These are phyloP conservation scores for Heliopora coerulea DNA, from an alignment of 92 coral and sea anemone species.

Conservation along the genomic window DNA sequence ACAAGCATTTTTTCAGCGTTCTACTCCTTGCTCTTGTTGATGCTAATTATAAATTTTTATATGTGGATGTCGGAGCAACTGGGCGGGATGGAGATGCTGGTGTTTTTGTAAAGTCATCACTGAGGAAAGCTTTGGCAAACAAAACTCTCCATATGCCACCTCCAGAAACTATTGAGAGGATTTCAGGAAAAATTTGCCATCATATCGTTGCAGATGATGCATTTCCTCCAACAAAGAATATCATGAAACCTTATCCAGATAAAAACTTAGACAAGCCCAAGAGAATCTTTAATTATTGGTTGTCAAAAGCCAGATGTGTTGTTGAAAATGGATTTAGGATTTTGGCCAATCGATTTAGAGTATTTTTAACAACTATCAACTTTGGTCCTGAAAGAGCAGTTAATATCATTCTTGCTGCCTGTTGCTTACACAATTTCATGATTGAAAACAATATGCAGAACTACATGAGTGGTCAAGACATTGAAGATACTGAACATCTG, in stretches of 20 bases:
- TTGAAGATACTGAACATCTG: slow-evolving; percentile 7
- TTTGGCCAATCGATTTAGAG: slow-evolving; percentile 45
- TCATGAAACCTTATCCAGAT: slow-evolving; percentile 51
- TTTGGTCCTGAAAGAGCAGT: slow-evolving; percentile 24
- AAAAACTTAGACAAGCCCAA: slow-evolving; percentile 37
- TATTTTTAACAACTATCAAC: slow-evolving; percentile 43
- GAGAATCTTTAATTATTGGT: slow-evolving; percentile 51
- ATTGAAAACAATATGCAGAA: neutral
- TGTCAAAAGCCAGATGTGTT: slow-evolving; percentile 46
- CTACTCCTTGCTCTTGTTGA: slow-evolving; percentile 42
- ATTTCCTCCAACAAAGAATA: slow-evolving; percentile 3
- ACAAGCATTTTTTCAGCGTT: slow-evolving; percentile 46
- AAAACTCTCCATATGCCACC: slow-evolving; percentile 46
- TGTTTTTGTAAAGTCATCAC: slow-evolving; percentile 43
- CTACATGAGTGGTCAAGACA: slow-evolving; percentile 11
- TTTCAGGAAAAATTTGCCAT: slow-evolving; percentile 33
- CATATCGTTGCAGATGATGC: slow-evolving; percentile 52
- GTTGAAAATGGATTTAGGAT: slow-evolving; percentile 59
- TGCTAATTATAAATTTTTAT: slow-evolving; percentile 57
- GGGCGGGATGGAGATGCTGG: slow-evolving; percentile 70
- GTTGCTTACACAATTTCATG: slow-evolving; percentile 46
- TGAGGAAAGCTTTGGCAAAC: slow-evolving; percentile 41
- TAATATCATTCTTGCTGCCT: slow-evolving; percentile 44
- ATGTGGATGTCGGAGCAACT: slow-evolving; percentile 63
- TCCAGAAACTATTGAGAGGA: slow-evolving; percentile 38